phyloP scores from a whole-genome alignment of 2,113 vertebrate genomes.

The Fregata magnificens region DNA sequence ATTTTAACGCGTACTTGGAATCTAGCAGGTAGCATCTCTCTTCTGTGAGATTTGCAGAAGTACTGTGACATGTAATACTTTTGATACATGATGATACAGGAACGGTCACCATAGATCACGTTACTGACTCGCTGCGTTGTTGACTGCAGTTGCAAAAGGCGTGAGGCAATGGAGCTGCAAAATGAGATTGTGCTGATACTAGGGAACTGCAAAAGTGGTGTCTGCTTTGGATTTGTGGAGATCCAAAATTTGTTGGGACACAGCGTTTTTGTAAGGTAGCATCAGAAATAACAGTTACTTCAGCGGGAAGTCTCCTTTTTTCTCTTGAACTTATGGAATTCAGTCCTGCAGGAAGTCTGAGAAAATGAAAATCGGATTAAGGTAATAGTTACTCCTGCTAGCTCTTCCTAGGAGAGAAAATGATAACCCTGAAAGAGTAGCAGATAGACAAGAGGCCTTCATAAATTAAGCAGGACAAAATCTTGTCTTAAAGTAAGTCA shows the following conservation, averaged over 20 bases:
- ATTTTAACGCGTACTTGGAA: background rate
- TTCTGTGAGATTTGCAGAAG: background rate
- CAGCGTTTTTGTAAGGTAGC: background rate
- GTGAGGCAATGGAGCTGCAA: background rate
- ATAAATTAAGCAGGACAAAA: background rate
- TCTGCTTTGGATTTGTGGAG: background rate
- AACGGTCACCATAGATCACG: rapidly evolving
- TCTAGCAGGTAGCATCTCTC: background rate
- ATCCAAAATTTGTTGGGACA: background rate
- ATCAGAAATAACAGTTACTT: background rate
- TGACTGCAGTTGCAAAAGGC: background rate
- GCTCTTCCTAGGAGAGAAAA: background rate
- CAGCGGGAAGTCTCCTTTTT: background rate
- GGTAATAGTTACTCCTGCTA: background rate
- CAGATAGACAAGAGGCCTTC: background rate
- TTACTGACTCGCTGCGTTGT: background rate
- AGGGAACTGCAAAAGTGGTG: background rate
- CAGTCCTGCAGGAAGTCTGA: background rate
- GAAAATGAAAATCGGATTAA: background rate
- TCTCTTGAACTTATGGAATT: background rate
- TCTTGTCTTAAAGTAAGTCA: background rate
- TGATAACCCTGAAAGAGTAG: background rate
- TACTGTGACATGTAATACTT: background rate
- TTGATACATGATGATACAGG: background rate
- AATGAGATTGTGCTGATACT: background rate